Base-by-base conservation (phyloP, 2,113 vertebrate genomes). In the Lagopus muta region DNA sequence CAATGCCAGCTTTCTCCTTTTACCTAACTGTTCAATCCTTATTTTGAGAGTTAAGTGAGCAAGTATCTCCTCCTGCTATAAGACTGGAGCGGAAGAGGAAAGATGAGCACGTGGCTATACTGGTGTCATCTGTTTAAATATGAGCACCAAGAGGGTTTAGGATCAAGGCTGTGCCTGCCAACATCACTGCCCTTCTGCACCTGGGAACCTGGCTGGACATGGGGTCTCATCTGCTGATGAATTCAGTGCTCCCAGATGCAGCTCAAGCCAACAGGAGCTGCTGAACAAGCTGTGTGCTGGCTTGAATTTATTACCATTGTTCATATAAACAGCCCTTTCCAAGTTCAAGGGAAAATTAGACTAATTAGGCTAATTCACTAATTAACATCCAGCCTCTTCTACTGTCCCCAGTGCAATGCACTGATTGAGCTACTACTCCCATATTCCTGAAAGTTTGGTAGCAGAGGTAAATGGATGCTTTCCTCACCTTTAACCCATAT, bases 201-300 rank as follows among this genome's bases (percentile, higher is more conserved):
- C 64, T 73, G 36, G 17, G 8, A 69, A 52, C 0, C 1, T 1
- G 5, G 10, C 36, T 48, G 48, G 58, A 77, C 30, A 27, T 5
- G 11, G 10, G 24, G n/a, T 34, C n/a, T 34, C 43, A 50, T 18
- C 45, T 78, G 43, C 6, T 54, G 30, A 15, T 27, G 30, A 19
- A 45, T 36, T 62, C 22, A 84, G 32, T 2, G 1, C 12, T 36
- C 20, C 10, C 69, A 80, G 10, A 4, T 7, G 11, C 38, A 58
- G 58, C 30, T 81, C 80, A 66, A 65, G 54, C 21, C 58, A 87
- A 28, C 4, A 3, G 0, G 4, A 92, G 50, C n/a, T 92, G 52
- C 30, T 21, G 66, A 74, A 25, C 0, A 4, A 67, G 21, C 2
- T 2, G 8, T 50, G 8, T 0, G 0, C 4, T 83, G 60, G 16